Base-by-base conservation (phyloP, 37 sponge, comb jelly and placozoan genomes). In the Geodia barretti region DNA sequence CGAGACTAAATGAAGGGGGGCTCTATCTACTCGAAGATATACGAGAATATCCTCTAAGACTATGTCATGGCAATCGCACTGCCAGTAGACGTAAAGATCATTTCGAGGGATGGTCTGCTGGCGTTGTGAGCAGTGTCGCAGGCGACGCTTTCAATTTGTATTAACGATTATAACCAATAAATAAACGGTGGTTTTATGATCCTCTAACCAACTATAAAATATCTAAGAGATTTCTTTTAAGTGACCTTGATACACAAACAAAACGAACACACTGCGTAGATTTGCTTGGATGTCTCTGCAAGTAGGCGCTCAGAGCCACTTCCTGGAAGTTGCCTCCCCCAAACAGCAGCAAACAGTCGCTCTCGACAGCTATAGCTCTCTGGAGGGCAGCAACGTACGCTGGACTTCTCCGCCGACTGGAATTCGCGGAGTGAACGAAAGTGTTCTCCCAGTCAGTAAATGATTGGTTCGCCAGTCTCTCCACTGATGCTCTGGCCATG, bases 311-410 rank as follows among this genome's bases (percentile, higher is more conserved):
- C 0, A 68, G 35, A 32, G 84, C 75, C 9, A 83, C 7, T 2
- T 62, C 76, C 25, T 83, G 74, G 41, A 66, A 74, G 62, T 74
- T 67, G 4, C 82, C 73, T 61, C 82, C 82, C 35, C 72, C 82
- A 33, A 81, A 11, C 41, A 81, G 42, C 17, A 81, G 21, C 2
- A 73, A 73, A 36, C 82, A 81, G 64, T 71, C 73, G n/a, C 72
- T 60, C 3, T 62, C 23, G 42, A 72, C 60, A n/a, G 82, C 82
- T 4, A 81, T 32, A 25, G 73, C 62, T 8, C 82, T 37, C 73
- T 81, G 82, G 11, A 47, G 54, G 14, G 54, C 54, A 47, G 54
- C 54, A 17, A 47, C 14, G 14, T 47, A 47, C 11, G 54, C 54
- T 17, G 54, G 14, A 47, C 54, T 47, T 14, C 14, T 47, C 54